phyloP scores from a whole-genome alignment of 2,888 invertebrate species.

The Hedya salicella region DNA sequence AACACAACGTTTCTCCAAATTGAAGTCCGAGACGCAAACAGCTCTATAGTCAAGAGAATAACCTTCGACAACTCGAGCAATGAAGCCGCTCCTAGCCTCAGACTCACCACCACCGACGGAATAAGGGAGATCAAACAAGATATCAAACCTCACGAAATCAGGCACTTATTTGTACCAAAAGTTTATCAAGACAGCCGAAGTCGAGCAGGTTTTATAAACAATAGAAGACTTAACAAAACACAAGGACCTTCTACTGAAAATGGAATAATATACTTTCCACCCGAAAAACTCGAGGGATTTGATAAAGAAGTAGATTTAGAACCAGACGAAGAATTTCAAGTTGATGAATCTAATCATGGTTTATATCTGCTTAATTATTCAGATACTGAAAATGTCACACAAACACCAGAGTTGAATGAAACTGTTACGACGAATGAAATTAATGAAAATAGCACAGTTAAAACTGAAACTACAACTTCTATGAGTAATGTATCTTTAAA shows the following conservation, averaged over 20 bases:
- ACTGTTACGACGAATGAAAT: constrained; percentile 57
- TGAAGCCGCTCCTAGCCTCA: constrained; percentile 67
- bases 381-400: constrained; percentile 75
- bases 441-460: constrained; percentile 56
- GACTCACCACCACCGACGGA: constrained; percentile 72
- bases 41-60: constrained; percentile 72
- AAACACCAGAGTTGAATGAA: constrained; percentile 60
- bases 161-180: constrained; percentile 76
- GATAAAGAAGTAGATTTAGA: constrained; percentile 79
- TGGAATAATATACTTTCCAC: constrained; percentile 75
- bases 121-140: constrained; percentile 72
- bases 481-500: constrained; percentile 51
- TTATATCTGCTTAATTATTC: constrained; percentile 81
- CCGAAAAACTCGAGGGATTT: constrained; percentile 75
- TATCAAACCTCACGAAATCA: constrained; percentile 77
- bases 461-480: constrained; percentile 53
- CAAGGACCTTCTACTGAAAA: constrained; percentile 67
- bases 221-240: constrained; percentile 67
- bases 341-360: constrained; percentile 83
- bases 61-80: constrained; percentile 75
- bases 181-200: constrained; percentile 71
- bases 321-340: constrained; percentile 83
- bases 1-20: constrained; percentile 79
- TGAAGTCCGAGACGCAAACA: constrained; percentile 74
- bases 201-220: constrained; percentile 75